These are phyloP conservation scores for Halocaridina rubra DNA, from an alignment of 2,888 invertebrate species.

Conservation along the genomic window DNA sequence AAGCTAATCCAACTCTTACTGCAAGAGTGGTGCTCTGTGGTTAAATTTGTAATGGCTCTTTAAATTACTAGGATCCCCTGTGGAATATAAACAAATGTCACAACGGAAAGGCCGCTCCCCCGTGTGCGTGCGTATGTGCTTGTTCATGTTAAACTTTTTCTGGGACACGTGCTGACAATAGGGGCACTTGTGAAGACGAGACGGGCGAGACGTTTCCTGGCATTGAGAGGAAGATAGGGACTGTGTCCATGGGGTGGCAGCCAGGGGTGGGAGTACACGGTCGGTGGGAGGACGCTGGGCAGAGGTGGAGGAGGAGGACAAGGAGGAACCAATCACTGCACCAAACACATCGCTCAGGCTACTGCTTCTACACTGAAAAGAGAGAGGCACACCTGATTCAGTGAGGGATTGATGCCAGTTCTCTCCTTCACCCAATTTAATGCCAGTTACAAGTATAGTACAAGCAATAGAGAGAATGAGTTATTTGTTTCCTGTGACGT, in stretches of 20 bases:
- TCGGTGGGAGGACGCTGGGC: neutral
- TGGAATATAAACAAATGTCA: neutral
- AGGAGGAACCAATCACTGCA: slow-evolving; percentile 19
- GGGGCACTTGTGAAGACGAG: slow-evolving; percentile 36
- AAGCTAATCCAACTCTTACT: too few relatives aligned
- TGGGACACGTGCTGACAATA: slow-evolving; percentile 47
- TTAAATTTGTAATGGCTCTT: neutral
- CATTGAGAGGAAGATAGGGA: neutral
- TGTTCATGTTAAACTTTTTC: slow-evolving; percentile 50
- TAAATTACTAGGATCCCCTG: neutral
- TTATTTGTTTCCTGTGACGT: too few relatives aligned
- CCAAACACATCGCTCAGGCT: slow-evolving; percentile 25
- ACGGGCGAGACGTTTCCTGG: slow-evolving; percentile 16
- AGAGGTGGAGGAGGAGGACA: neutral
- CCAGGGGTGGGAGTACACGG: neutral
- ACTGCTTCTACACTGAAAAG: slow-evolving; percentile 54
- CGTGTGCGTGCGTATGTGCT: slow-evolving; percentile 53
- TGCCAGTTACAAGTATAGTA: too few relatives aligned
- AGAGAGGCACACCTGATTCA: slow-evolving; percentile 55
- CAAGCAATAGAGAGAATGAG: too few relatives aligned
- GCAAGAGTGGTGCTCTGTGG: neutral
- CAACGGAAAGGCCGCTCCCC: slow-evolving; percentile 53
- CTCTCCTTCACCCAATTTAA: neutral
- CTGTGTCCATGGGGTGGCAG: neutral
- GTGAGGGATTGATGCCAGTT: slow-evolving; percentile 22